Base-by-base conservation (phyloP, 2,113 vertebrate genomes). In the Tautogolabrus adspersus region DNA sequence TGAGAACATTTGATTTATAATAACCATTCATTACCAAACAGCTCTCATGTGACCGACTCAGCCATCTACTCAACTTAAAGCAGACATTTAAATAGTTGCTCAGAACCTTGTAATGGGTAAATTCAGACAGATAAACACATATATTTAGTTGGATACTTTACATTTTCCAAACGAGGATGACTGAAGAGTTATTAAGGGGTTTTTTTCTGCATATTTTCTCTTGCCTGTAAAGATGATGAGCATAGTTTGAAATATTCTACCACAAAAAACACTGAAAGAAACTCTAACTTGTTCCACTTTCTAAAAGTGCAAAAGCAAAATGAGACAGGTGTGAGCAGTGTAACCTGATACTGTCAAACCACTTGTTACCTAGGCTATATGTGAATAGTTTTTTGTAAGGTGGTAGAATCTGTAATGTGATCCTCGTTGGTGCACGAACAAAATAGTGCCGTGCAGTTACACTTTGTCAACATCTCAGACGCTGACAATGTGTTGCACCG, bases 1-100 rank as follows among this genome's bases (percentile, higher is more conserved):
- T 78, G 72, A 67, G 72, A 26, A 88, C 75, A 68, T 84, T 86
- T 86, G 79, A 91, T 93, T 93, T 90, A 83, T 90, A 90, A 88
- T 82, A 87, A 88, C 72, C 77, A 77, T 90, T 86, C 83, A 92
- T 90, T 88, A 89, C 74, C 69, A 73, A 73, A 61, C 44, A 42
- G 46, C 78, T 83, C 58, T 82, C 15, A 47, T 77, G 70, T 62
- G 73, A 88, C 75, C 66, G 79, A 78, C 61, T 69, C 79, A 78
- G 71, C 63, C 62, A 61, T 71, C 62, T 54, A 60, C 81, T 78
- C 72, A 73, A 88, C 74, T 49, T 73, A 44, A 5, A 61, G n/a
- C 30, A 37, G 30, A 11, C 40, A 51, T 42, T 75, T 11, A 71
- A 67, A 79, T 80, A 66, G 46, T 15, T 38, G 60, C 15, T 6